These are phyloP conservation scores for Heteronetta atricapilla DNA, from an alignment of 2,113 vertebrate species.

Conservation along the genomic window DNA sequence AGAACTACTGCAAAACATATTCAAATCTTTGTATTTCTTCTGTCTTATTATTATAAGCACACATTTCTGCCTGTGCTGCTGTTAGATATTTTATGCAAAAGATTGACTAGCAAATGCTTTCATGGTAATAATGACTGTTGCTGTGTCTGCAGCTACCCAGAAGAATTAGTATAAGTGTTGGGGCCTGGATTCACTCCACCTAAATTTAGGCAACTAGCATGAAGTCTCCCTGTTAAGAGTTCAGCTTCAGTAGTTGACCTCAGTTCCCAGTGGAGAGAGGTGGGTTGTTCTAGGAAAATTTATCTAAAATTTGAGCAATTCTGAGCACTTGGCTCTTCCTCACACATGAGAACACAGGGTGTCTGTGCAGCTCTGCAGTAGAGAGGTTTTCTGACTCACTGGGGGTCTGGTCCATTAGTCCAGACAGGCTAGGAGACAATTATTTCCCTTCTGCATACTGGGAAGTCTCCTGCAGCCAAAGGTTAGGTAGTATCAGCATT, in stretches of 20 bases:
- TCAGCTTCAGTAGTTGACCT: neutral
- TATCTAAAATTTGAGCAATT: neutral
- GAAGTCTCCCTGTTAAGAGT: neutral
- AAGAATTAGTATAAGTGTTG: neutral
- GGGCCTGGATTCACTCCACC: neutral
- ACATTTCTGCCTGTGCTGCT: neutral
- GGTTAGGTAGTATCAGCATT: neutral
- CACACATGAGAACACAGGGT: accelerated
- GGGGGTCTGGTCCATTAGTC: neutral
- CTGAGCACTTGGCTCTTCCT: neutral
- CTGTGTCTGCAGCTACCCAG: constrained; percentile 2
- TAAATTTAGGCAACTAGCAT: neutral
- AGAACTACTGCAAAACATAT: neutral
- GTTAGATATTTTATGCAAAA: neutral
- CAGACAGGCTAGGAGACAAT: neutral
- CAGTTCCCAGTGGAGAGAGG: neutral
- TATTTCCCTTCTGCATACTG: neutral
- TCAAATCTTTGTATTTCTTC: neutral
- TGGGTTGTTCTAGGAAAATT: neutral
- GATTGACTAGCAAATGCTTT: neutral
- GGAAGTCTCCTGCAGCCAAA: neutral
- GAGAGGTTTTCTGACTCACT: neutral
- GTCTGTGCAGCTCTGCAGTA: neutral
- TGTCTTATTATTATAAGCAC: neutral
- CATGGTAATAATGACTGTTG: constrained; percentile 17